Base-by-base conservation (phyloP, 2,888 invertebrate species). In the Sylvicola cinctus region DNA sequence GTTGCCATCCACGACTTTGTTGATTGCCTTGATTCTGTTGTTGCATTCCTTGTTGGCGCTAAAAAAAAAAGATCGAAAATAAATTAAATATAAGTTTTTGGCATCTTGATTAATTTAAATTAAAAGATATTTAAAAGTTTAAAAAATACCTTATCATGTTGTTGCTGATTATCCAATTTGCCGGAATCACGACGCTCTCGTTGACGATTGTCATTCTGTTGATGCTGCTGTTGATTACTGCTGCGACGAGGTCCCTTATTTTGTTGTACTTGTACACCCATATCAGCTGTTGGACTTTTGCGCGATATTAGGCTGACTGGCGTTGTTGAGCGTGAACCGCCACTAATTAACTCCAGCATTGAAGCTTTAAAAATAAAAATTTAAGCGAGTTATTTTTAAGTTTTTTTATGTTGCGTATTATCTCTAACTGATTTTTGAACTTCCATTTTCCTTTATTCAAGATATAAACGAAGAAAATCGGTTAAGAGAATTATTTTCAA, bases 201-300 rank as follows among this genome's bases (percentile, higher is more conserved):
- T 38, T 45, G 46, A 35, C 50, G 49, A 47, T 34, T 48, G 46
- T 39, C 49, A 46, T 36, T 44, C 10, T 41, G 49, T 36, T 44
- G 44, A 36, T 46, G 46, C 30, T 45, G 45, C 34, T 51, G 49
- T 42, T 49, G 48, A 31, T 43, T 41, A 36, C 35, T 38, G 33
- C 43, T 44, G 38, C 41, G 43, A 33, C 44, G 45, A 42, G 43
- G 42, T 42, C 46, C 48, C 44, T 34, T 35, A 35, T 48, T 51
- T 42, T 51, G 48, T 43, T 48, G 48, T 26, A 65, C 77, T 61
- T 85, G 85, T 31, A 77, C 74, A 41, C 78, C 75, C 58, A 85
- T 80, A 54, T 90, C 88, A 43, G 74, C 70, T 2, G 84, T 81
- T 34, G 85, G 83, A 45, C 85, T 85, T 58, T 81, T 84, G 48